Conservation (phyloP, 2,888 invertebrate species). For the Boloria euphrosyne region DNA sequence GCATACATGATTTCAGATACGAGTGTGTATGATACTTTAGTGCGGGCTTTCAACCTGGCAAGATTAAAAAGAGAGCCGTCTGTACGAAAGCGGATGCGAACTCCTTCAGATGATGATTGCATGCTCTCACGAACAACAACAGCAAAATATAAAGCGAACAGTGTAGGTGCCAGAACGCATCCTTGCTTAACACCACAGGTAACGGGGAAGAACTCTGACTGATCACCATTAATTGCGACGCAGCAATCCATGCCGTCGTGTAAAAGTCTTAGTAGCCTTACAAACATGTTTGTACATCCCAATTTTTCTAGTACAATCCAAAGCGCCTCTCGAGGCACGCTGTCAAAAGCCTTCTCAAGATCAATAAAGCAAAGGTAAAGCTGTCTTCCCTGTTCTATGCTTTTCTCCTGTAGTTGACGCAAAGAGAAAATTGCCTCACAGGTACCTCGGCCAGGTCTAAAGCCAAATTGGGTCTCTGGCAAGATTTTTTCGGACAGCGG, state of each 20-base stretch:
- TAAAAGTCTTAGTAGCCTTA: constrained; percentile 19
- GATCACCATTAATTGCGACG: constrained; percentile 9
- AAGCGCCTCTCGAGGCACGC: constrained; percentile 17
- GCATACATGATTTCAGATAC: constrained; percentile 1
- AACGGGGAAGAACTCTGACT: neutral
- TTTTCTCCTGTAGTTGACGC: constrained; percentile 21
- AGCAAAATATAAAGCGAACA: constrained; percentile 30
- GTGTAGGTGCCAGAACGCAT: constrained; percentile 29
- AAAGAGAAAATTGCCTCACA: constrained; percentile 21
- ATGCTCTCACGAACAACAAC: constrained; percentile 12
- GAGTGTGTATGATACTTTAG: constrained; percentile 3
- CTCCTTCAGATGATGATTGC: constrained; percentile 13
- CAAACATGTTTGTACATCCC: constrained; percentile 35
- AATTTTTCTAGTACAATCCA: constrained; percentile 25
- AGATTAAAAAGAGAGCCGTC: constrained; percentile 25
- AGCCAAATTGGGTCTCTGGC: constrained; percentile 1
- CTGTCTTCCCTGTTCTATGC: constrained; percentile 23
- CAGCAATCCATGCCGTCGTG: constrained; percentile 30
- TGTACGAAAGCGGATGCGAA: constrained; percentile 29
- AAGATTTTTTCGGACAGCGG: neutral
- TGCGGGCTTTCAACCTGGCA: neutral
- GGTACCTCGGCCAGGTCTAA: constrained; percentile 1
- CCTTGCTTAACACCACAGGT: constrained; percentile 26
- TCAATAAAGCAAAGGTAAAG: constrained; percentile 30
- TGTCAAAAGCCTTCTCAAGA: constrained; percentile 22